These are phyloP conservation scores for Temnothorax curvispinosus DNA, from an alignment of 1,140 invertebrate species.

Conservation along the genomic window DNA sequence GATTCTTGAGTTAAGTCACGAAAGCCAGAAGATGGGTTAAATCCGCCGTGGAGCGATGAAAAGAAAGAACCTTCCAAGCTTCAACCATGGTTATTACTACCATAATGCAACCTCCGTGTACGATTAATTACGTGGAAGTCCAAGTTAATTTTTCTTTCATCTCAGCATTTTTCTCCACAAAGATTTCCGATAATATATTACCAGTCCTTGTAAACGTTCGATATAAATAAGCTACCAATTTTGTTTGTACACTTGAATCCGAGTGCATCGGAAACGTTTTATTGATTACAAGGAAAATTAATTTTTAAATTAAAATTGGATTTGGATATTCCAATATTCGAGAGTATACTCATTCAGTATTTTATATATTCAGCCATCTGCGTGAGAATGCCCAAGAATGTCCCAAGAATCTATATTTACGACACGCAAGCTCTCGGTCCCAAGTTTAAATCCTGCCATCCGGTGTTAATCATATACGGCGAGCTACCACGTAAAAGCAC, in stretches of 20 bases:
- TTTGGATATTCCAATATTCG: background rate
- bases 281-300: slow-evolving; percentile 40
- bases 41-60: background rate
- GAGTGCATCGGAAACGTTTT: slow-evolving; percentile 45
- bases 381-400: no score
- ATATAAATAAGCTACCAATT: background rate
- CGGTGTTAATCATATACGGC: slow-evolving; percentile 75
- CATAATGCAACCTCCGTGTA: background rate
- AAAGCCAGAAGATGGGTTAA: slow-evolving; percentile 24
- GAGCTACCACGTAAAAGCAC: slow-evolving; percentile 59
- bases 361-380: slow-evolving; percentile 8
- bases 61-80: background rate
- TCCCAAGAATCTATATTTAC: slow-evolving; percentile 71
- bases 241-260: background rate
- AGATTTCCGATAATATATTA: background rate
- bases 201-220: background rate
- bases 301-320: background rate
- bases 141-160: background rate
- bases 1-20: slow-evolving; percentile 49
- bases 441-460: slow-evolving; percentile 49
- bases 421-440: slow-evolving; percentile 37
- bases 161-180: background rate
- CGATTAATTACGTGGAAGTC: background rate
- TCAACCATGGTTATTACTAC: background rate
- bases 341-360: background rate